Evolutionary conservation across 2,797 vertebrate species (phyloP), one percentile per base, ranked within the genome.

Genomic region (Arrhamphus sclerolepis): DNA sequence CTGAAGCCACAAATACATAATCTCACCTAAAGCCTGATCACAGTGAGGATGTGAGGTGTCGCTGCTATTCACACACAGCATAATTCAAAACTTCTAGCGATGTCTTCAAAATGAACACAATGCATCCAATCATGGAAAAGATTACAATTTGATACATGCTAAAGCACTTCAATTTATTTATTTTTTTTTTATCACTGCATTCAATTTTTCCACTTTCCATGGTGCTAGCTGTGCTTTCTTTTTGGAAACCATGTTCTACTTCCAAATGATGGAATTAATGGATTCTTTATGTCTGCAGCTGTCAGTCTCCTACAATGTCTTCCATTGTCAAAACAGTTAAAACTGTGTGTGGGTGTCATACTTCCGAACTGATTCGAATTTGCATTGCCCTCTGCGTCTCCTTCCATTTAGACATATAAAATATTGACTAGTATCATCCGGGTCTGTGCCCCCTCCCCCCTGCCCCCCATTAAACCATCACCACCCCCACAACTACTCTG

Each of bases 351-450:
- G 48, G 57, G 64, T 70, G 74, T 87, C 67, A 76, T 80, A 84
- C 87, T 85, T 88, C 78, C 81, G 79, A 75, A 65, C 80, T 71
- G 80, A 75, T 86, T 89, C 87, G 81, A 88, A 91, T 88, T 81
- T 84, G 66, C 67, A 54, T 76, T 88, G 82, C 85, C 90, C 89
- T 90, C 81, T 89, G 75, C 71, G 80, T 89, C 80, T 83, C 86
- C 88, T 90, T 90, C 84, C 84, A 90, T 81, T 85, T 88, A 81
- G 75, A 80, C 81, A 87, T 91, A 91, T 87, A 81, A 91, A 89
- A 90, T 92, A 92, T 90, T 87, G 91, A 92, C 89, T 88, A 84
- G 78, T 89, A 80, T 90, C 81, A 79, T 89, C 70, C 82, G 78
- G 72, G 78, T 72, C 80, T 69, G 62, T 63, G 76, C 72, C 75